phyloP scores from a whole-genome alignment of 2,888 invertebrate species.

The Lycocerus yunnanus region DNA sequence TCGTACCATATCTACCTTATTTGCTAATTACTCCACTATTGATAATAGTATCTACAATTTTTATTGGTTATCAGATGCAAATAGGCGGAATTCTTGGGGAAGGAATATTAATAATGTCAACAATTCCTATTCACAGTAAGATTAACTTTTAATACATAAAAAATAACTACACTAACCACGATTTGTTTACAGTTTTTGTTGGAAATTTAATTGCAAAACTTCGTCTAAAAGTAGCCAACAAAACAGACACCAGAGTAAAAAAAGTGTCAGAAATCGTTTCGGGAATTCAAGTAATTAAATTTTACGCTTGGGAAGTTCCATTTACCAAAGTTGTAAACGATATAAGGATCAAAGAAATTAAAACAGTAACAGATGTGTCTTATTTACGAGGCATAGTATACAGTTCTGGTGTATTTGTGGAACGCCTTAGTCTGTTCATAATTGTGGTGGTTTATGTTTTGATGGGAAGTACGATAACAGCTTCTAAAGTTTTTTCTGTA shows the following conservation, averaged over 20 bases:
- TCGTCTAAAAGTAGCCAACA: slow-evolving; percentile 52
- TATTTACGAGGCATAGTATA: slow-evolving; percentile 70
- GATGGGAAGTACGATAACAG: slow-evolving; percentile 64
- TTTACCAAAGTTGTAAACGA: slow-evolving; percentile 55
- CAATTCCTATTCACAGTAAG: slow-evolving; percentile 59
- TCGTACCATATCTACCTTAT: slow-evolving; percentile 79
- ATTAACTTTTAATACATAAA: not conserved
- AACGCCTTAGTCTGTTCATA: slow-evolving; percentile 77
- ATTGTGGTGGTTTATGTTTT: slow-evolving; percentile 77
- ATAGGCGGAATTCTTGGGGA: slow-evolving; percentile 64
- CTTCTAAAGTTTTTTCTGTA: slow-evolving; percentile 52
- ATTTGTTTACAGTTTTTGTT: slow-evolving; percentile 27
- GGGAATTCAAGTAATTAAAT: slow-evolving; percentile 73
- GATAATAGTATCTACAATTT: slow-evolving; percentile 72
- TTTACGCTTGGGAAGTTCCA: slow-evolving; percentile 75
- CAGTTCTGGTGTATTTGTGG: slow-evolving; percentile 78
- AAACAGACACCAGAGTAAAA: slow-evolving; percentile 66
- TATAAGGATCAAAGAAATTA: slow-evolving; percentile 34
- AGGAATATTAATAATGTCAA: slow-evolving; percentile 58
- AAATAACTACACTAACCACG: not conserved
- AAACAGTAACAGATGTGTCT: slow-evolving; percentile 49
- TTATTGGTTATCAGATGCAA: slow-evolving; percentile 71
- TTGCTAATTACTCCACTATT: slow-evolving; percentile 83
- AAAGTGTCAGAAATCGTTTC: slow-evolving; percentile 72
- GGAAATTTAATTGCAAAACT: slow-evolving; percentile 38